Base-by-base conservation (phyloP, 2,888 invertebrate species). In the Anoncus sp. region DNA sequence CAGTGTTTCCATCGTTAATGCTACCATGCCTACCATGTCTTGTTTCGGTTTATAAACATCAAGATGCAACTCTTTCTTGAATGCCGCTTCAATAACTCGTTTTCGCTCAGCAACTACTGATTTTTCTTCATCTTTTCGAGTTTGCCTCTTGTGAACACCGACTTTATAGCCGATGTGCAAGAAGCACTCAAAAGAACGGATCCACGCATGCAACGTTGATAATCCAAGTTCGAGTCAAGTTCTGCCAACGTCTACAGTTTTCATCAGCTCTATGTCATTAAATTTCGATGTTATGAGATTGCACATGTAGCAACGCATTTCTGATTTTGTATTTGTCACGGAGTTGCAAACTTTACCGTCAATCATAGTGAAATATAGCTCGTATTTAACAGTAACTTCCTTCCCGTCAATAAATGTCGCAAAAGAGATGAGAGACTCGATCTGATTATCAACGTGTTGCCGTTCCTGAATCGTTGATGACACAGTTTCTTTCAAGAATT, bases 201-300 rank as follows among this genome's bases (percentile, higher is more conserved):
- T 71, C 60, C 47, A 62, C 20, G 31, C 31, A 31, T 71, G 71
- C 45, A 71, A 38, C 38, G 71, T 63, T 72, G 72, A 72, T 40
- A 65, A 53, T 63, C 72, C 72, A 53, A 72, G 55, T 22, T 65
- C 53, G 40, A 63, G 43, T 53, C 27, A 18, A 40, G 24, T 43
- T 63, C 35, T 72, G 40, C 22, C 22, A 49, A 49, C 49, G 20
- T 49, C 49, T 20, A 35, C 43, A 24, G 18, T 72, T 51, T 53
- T 63, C 51, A 72, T 72, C 43, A 40, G 40, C 40, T 72, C 63
- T 53, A 63, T 51, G 53, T 72, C 43, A 65, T 62, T 63, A 38
- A 63, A 63, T 40, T 72, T 38, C 14, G 49, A 43, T 53, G 63
- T 31, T 18, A 31, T 57, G 40, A 16, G 9, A 57, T 57, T 57